Conservation (phyloP, 2,113 vertebrate species). For the Trachemys scripta region DNA sequence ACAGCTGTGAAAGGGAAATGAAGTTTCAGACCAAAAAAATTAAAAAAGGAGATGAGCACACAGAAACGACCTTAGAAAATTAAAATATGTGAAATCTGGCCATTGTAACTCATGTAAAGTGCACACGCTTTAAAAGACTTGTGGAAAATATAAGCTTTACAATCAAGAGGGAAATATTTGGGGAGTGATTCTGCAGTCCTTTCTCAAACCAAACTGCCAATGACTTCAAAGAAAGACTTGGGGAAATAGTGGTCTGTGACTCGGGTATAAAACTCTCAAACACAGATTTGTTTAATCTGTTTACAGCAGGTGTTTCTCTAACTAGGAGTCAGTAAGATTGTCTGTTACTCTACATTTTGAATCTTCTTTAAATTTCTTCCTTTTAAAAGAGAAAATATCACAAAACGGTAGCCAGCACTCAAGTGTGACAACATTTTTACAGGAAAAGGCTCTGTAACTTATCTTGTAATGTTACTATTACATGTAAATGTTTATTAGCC, state of each 20-base stretch:
- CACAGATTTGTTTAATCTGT: background rate
- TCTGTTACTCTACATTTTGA: background rate
- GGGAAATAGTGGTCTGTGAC: background rate
- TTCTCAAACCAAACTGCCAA: background rate
- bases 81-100: constrained; percentile 26
- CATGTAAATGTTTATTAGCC: background rate
- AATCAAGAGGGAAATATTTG: constrained; percentile 33
- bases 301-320: background rate
- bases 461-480: background rate
- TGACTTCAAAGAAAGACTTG: background rate
- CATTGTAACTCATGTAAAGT: background rate
- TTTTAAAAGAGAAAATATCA: background rate
- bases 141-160: background rate
- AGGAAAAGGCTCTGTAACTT: background rate
- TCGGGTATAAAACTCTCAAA: background rate
- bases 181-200: background rate
- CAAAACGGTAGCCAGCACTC: background rate
- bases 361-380: background rate
- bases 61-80: constrained; percentile 61
- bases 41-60: constrained; percentile 23
- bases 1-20: constrained; percentile 90
- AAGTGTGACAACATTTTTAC: background rate
- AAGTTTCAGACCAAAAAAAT: constrained; percentile 70
- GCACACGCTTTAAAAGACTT: background rate
- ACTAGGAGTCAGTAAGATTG: background rate